Evolutionary conservation across 2,113 vertebrate genomes (phyloP), one percentile per base, ranked within the genome.

Genomic region (Carassius gibelio): DNA sequence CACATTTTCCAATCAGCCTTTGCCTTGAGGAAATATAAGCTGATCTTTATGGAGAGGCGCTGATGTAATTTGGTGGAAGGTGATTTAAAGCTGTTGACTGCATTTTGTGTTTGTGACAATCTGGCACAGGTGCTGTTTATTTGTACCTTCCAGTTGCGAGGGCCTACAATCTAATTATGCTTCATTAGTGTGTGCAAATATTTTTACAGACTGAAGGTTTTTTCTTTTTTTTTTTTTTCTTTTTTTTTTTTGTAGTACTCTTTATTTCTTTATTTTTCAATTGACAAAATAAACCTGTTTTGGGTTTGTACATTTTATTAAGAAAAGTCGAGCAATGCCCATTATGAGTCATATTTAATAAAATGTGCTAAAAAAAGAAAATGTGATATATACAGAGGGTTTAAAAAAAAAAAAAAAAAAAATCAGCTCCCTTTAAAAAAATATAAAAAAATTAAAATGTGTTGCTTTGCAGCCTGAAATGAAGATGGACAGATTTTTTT

Each of bases 151-250:
- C 89, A 90, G 88, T 89, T 89, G 88, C 90, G 91, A 93, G 62
- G 9, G 61, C 34, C 80, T 36, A 21, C 80, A 77, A 59, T 30
- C 88, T 38, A 71, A 83, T 87, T 88, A 85, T 61, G 89, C 92
- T 92, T 91, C 86, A 90, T 75, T 74, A 75, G 57, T 66, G 21
- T 59, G 52, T 57, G 88, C 90, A 92, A 91, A 90, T 93, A 92
- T 93, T 88, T 87, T 75, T 82, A 83, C 62, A 91, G 82, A 88
- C 87, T 87, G 72, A 23, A 0, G 55, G 52, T 50, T 75, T 77
- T 86, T 86, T 82, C 2, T 38, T 64, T 55, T 30, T 92, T 90
- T 90, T 93, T 92, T 26, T 83, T 91, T 92, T 45, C 62, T 68
- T 52, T 42, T 7, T 42, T 42, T 42, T 7, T 0, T 7, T 42